Evolutionary conservation across 2,888 invertebrate species (phyloP).

Genomic region (Sarcophaga caerulescens): DNA sequence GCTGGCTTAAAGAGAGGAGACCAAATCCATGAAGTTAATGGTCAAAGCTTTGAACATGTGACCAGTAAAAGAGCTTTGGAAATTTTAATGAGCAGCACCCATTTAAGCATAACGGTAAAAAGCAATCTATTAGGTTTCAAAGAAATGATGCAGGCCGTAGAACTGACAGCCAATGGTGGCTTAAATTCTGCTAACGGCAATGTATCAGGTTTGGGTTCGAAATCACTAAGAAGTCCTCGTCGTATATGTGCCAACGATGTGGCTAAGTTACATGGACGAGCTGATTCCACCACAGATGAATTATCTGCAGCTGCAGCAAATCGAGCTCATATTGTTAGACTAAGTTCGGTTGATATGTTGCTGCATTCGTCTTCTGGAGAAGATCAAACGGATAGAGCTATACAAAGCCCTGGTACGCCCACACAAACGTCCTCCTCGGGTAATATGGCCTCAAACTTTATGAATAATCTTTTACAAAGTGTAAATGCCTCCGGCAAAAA

Average conservation of each 20-base stretch:
- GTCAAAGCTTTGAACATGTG: constrained; percentile 97
- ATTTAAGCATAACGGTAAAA: constrained; percentile 97
- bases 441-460: constrained; percentile 79
- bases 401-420: constrained; percentile 80
- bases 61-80: constrained; percentile 95
- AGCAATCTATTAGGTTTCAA: constrained; percentile 95
- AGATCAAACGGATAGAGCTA: constrained; percentile 80
- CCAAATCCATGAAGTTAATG: constrained; percentile 98
- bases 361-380: constrained; percentile 68
- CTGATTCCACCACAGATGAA: constrained; percentile 75
- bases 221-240: constrained; percentile 76
- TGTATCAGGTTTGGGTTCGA: constrained; percentile 68
- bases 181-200: constrained; percentile 76
- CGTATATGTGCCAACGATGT: constrained; percentile 83
- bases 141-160: constrained; percentile 83
- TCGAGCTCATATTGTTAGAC: constrained; percentile 81
- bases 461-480: constrained; percentile 82
- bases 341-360: constrained; percentile 88
- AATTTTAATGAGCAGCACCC: constrained; percentile 95
- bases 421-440: constrained; percentile 74
- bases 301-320: constrained; percentile 67
- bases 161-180: constrained; percentile 70
- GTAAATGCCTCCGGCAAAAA: constrained; percentile 77
- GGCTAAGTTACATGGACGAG: constrained; percentile 84
- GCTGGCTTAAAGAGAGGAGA: constrained; percentile 98